These are phyloP conservation scores for Reticulitermes speratus DNA, from an alignment of 1,140 invertebrate species.

Conservation along the genomic window DNA sequence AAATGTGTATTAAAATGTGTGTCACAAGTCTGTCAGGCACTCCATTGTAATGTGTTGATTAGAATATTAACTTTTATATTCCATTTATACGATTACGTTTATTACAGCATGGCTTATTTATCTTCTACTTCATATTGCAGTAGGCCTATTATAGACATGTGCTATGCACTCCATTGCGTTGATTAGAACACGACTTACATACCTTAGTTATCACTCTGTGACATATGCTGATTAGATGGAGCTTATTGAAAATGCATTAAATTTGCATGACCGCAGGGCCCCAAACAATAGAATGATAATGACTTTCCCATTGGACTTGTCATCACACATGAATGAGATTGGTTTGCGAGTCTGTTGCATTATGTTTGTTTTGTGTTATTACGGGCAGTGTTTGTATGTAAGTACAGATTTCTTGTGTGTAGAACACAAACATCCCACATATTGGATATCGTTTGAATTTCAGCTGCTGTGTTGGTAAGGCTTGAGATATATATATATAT, in stretches of 20 bases:
- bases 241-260: conserved; percentile 16
- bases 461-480: no score
- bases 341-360: not conserved
- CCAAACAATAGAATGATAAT: not conserved
- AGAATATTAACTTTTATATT: no score
- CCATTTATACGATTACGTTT: no score
- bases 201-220: not conserved
- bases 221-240: not conserved
- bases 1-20: no score
- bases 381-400: not conserved
- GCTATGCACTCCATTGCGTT: not conserved
- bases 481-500: no score
- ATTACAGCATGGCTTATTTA: no score
- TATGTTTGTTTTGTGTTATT: not conserved
- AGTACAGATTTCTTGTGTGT: not conserved
- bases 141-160: no score
- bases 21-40: no score
- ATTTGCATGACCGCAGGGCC: conserved; percentile 7
- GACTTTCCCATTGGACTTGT: not conserved
- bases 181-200: not conserved
- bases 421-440: no score
- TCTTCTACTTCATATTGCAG: no score
- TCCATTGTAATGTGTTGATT: no score
- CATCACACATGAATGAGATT: not conserved
- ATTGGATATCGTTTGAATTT: no score